Percentiles rank a stretch among this genome's conserved stretches.
phyloP scores from a whole-genome alignment of 1,140 invertebrate genomes.

The Cherax quadricarinatus region DNA sequence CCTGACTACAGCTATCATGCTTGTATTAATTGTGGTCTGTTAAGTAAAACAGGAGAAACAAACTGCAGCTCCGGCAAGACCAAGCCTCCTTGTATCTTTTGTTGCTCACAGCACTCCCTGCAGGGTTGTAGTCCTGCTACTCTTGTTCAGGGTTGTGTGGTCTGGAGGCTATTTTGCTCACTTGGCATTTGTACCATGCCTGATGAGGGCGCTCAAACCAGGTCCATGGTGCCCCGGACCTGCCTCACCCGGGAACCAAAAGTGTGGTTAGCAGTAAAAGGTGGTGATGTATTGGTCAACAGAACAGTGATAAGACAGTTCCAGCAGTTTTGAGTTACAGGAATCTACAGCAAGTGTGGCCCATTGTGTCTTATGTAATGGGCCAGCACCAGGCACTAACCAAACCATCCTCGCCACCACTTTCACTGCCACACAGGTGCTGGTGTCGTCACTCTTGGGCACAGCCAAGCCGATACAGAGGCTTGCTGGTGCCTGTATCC shows the following conservation, averaged over 20 bases:
- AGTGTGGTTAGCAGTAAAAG: constrained; percentile 7
- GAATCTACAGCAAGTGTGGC: constrained; percentile 18
- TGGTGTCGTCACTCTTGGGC: constrained; percentile 58
- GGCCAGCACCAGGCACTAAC: constrained; percentile 2
- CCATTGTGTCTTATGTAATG: constrained; percentile 31
- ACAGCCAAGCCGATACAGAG: constrained; percentile 16
- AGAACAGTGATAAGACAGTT: neutral
- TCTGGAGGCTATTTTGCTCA: constrained; percentile 68
- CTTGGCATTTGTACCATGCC: constrained; percentile 63
- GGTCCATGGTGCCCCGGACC: constrained; percentile 16
- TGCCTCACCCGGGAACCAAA: constrained; percentile 18
- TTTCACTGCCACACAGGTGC: constrained; percentile 49
- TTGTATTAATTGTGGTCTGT: neutral
- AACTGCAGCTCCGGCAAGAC: constrained; percentile 42
- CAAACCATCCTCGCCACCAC: constrained; percentile 5
- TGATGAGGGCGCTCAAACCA: constrained; percentile 54
- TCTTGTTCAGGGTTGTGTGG: constrained; percentile 32
- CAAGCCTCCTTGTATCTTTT: constrained; percentile 55
- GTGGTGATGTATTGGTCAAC: neutral
- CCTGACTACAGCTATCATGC: neutral
- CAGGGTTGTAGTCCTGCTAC: constrained; percentile 25
- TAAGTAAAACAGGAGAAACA: constrained; percentile 12
- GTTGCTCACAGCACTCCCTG: constrained; percentile 59
- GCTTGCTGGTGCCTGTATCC: constrained; percentile 52
- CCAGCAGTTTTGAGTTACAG: neutral